Base-by-base conservation (phyloP, 1,140 invertebrate genomes). In the Drosophila miranda region DNA sequence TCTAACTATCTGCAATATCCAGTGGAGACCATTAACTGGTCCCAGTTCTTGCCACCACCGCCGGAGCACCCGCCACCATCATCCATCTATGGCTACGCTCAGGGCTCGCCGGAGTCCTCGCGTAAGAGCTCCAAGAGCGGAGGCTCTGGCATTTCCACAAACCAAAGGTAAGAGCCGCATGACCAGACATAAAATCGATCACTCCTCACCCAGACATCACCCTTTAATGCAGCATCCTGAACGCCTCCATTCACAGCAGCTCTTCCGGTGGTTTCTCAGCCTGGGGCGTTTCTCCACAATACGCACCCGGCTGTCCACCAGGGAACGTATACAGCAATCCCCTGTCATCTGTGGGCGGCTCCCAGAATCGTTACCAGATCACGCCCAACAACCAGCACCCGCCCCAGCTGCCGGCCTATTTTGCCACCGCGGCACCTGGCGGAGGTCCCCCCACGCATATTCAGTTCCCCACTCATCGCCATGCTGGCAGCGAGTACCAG, bases 11-110 rank as follows among this genome's bases (percentile, higher is more conserved):
- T 93, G 81, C 81, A 92, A 89, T 62, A 93, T 92, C 77, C 92
- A 64, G 16, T 92, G 88, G 90, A 92, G 21, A 91, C 95, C 62
- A 94, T 95, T 0, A 96, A 95, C 89, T 96, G 95, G 95, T 94
- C 94, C 14, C 95, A 96, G 76, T 93, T 95, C 78, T 91, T 96
- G 26, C 96, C 95, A 7, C 95, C 95, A 45, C 95, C 96, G 1
- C 96, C 95, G 0, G 95, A 96, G 72, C 95, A 96, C 90, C 95
- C 95, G 9, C 95, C 96, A 3, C 95, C 95, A 44, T 86, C 90
- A 38, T 89, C 84, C 30, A 77, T 67, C 16, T 89, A 88, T 34
- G 78, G 80, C 14, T 91, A 91, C 63, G 56, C 86, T 0, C 90
- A 90, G 14, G 89, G 89, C 21, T 91, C 89, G 11, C 90, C 90